Conservation (phyloP, 1,140 invertebrate species). For the Macrobrachium nipponense region DNA sequence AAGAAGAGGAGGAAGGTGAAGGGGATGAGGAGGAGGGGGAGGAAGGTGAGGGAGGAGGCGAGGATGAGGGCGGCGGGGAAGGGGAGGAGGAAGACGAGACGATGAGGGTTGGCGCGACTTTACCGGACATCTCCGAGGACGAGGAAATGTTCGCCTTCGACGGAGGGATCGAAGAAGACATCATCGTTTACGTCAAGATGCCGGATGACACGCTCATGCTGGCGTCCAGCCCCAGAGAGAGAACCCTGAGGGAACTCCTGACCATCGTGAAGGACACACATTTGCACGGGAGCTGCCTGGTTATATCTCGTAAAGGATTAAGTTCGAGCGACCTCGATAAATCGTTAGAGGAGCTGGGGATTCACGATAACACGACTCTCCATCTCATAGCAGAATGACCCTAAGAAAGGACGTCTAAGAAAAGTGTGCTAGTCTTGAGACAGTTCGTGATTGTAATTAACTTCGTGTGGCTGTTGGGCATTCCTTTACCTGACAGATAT, state of each 20-base stretch:
- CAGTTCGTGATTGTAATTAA: too few species aligned
- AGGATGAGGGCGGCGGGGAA: neutral
- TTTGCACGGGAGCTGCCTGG: conserved; percentile 13
- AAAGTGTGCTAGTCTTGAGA: too few species aligned
- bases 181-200: conserved; percentile 44
- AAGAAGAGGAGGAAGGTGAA: neutral
- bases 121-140: neutral
- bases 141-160: neutral
- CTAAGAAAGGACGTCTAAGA: neutral
- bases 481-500: neutral
- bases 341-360: conserved; percentile 24
- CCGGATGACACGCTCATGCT: conserved; percentile 38
- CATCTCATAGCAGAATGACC: conserved; percentile 13
- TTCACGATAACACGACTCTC: conserved; percentile 40
- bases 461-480: too few species aligned
- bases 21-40: neutral
- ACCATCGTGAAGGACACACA: conserved; percentile 6
- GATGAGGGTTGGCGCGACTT: neutral
- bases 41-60: neutral
- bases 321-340: conserved; percentile 9
- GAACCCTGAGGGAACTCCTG: conserved; percentile 30
- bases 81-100: neutral
- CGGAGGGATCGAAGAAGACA: conserved; percentile 17
- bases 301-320: conserved; percentile 4
- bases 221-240: conserved; percentile 2